Conservation (phyloP, 2,888 invertebrate genomes). For the Trissolcus japonicus region DNA sequence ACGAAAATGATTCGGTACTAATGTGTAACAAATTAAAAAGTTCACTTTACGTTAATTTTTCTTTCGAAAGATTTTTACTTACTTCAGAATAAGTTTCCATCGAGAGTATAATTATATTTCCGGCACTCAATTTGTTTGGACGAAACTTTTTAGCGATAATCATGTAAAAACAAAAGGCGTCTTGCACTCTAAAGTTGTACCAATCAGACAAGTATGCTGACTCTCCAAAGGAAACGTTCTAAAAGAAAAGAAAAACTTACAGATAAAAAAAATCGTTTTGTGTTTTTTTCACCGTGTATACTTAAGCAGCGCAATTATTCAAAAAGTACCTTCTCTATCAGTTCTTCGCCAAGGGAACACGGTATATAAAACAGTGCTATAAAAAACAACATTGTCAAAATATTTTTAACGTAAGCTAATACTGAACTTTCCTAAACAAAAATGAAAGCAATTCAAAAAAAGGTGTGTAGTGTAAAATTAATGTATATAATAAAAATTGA, state of each 20-base stretch:
- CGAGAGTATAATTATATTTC: conserved; percentile 7
- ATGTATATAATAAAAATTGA: no score
- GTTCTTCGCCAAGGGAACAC: conserved; percentile 15
- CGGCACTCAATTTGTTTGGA: conserved; percentile 3
- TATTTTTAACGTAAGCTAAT: conserved; percentile 5
- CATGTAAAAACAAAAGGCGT: conserved; percentile 2
- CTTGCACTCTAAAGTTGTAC: background rate
- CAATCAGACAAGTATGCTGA: background rate
- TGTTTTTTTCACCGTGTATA: no score
- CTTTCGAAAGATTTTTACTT: background rate
- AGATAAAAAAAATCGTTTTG: background rate
- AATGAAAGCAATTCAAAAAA: no score
- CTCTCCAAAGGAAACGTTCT: background rate
- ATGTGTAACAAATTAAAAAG: no score
- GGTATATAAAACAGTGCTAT: conserved; percentile 1
- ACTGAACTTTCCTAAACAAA: conserved; percentile 1
- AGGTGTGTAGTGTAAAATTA: no score
- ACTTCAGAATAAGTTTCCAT: conserved; percentile 5
- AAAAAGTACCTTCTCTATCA: conserved; percentile 5
- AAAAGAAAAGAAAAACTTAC: background rate
- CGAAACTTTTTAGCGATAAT: conserved; percentile 4
- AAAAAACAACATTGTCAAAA: conserved; percentile 1
- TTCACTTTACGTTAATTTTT: no score
- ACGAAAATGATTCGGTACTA: no score
- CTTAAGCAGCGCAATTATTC: background rate